Conservation (phyloP, 2,888 invertebrate species). For the Bombylius major region DNA sequence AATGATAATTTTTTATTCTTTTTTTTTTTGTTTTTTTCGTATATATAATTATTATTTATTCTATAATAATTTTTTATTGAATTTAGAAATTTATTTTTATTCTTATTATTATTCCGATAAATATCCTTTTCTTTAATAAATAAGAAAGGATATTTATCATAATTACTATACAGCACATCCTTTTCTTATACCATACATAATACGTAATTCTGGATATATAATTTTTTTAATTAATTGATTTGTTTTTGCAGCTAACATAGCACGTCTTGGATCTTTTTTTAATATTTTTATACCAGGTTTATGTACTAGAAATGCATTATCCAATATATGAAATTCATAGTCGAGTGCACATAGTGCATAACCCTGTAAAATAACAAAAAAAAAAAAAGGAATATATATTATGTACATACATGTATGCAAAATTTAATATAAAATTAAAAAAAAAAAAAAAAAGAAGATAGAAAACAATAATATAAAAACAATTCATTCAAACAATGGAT, state of each 20-base stretch:
- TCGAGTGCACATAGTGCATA: constrained; percentile 81
- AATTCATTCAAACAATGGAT: background rate
- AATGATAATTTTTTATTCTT: no score
- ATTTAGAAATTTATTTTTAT: no score
- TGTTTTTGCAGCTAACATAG: constrained; percentile 62
- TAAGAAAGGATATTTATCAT: constrained; percentile 18
- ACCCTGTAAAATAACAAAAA: constrained; percentile 46
- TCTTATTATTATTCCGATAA: constrained; percentile 9
- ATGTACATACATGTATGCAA: no score
- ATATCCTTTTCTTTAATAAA: constrained; percentile 12
- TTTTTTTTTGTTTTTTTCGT: no score
- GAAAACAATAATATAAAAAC: background rate
- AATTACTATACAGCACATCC: constrained; percentile 65
- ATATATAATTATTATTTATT: no score
- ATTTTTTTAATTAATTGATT: constrained; percentile 63
- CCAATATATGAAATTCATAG: constrained; percentile 84
- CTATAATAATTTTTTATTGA: no score
- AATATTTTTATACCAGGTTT: constrained; percentile 82
- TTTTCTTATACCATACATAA: constrained; percentile 65
- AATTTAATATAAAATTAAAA: background rate
- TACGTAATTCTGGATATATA: constrained; percentile 73
- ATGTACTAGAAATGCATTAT: constrained; percentile 87
- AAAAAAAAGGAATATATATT: background rate
- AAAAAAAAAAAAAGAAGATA: background rate
- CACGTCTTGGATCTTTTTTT: constrained; percentile 64